Base-by-base conservation (phyloP, 2,888 invertebrate species). In the Andrena bicolor region DNA sequence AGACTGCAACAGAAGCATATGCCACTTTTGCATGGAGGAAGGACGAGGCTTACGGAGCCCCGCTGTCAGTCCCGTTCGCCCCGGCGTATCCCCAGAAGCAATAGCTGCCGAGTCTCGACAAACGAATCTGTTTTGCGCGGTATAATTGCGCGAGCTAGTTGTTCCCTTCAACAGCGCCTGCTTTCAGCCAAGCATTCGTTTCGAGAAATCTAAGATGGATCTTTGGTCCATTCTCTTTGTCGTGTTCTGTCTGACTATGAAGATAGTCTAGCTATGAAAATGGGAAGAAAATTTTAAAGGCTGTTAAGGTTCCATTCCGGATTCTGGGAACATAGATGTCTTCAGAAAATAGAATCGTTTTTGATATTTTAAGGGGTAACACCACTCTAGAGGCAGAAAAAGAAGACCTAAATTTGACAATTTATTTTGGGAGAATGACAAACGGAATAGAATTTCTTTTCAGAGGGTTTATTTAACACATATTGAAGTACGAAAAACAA, bases 51-150 rank as follows among this genome's bases (percentile, higher is more conserved):
- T 20, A 41, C 16, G 10, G 16, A n/a, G 30, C 63, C 20, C 20
- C 13, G 4, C 35, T 48, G 56, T 61, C 72, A 65, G 35, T 64
- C 28, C 49, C 49, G 60, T 23, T 51, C 58, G 58, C 35, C 41
- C 58, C 16, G 49, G 16, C 20, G 30, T 53, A 23, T 63, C 56
- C 28, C 7, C n/a, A 23, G 30, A 16, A 69, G 74, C 61, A 66
- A 66, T 51, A 51, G n/a, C 48, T 26, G 26, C 53, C 41, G 51
- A 41, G 60, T 66, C 65, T 8, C 41, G 61, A 48, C 63, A 66
- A 71, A 66, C 48, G 71, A 76, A 76, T 71, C 76, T 71, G 80
- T 69, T 79, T 74, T 77, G 65, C 23, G 26, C n/a, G 58, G 60
- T 71, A 20, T 71, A 76, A 66, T 66, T 66, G 60, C 72, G 20